These are phyloP conservation scores for Drosophila parthenogenetica DNA, from an alignment of 2,888 invertebrate genomes.

Conservation along the genomic window DNA sequence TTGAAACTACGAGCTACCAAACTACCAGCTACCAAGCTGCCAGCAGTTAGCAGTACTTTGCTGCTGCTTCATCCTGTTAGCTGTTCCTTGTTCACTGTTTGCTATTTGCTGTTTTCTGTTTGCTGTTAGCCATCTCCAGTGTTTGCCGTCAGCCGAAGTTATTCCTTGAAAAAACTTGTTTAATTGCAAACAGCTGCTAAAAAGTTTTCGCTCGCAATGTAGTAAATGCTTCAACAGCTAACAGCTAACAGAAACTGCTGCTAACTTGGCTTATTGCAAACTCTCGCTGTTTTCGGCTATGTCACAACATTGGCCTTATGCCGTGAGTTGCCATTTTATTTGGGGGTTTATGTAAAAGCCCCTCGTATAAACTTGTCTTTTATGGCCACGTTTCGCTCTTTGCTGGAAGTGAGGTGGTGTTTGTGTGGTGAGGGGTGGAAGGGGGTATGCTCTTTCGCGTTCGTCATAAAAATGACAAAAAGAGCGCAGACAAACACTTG, in stretches of 20 bases:
- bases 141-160: constrained; percentile 6
- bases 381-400: constrained; percentile 39
- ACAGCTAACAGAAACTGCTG: constrained; percentile 18
- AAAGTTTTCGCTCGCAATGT: constrained; percentile 61
- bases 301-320: constrained; percentile 53
- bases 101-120: constrained; percentile 31
- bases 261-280: constrained; percentile 46
- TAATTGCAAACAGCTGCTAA: constrained; percentile 70
- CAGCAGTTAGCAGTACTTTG: constrained; percentile 44
- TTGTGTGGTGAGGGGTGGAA: background rate
- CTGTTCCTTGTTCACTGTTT: constrained; percentile 32
- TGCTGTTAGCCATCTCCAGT: constrained; percentile 19
- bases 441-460: constrained; percentile 20
- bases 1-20: constrained; percentile 23
- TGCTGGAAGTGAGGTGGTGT: background rate
- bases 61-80: constrained; percentile 27
- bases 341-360: constrained; percentile 61
- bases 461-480: constrained; percentile 45
- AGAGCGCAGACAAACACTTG: constrained; percentile 23
- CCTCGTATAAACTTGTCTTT: constrained; percentile 70
- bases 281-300: constrained; percentile 18
- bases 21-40: constrained; percentile 23
- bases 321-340: constrained; percentile 67
- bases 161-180: constrained; percentile 57
- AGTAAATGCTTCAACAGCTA: constrained; percentile 53